phyloP scores from a whole-genome alignment of 2,888 invertebrate genomes.

The Amblyjoppa proteus region DNA sequence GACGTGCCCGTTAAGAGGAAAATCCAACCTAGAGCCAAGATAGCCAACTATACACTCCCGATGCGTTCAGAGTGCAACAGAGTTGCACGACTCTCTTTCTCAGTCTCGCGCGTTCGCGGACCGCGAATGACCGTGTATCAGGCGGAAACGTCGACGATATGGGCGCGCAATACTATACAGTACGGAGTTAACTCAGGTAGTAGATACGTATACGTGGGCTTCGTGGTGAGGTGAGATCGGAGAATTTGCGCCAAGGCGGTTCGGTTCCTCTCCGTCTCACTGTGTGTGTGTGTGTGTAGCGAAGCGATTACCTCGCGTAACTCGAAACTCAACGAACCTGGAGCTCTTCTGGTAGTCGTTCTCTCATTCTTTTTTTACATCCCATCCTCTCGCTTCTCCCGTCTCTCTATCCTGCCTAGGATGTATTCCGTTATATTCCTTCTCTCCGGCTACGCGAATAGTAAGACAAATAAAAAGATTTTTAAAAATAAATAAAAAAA shows the following conservation, averaged over 20 bases:
- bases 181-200: constrained; percentile 43
- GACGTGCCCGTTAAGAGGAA: constrained; percentile 2
- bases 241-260: background rate
- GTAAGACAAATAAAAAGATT: background rate
- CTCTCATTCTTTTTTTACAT: constrained; percentile 20
- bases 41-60: background rate
- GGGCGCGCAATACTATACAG: constrained; percentile 19
- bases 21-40: background rate
- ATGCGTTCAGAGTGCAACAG: constrained; percentile 33
- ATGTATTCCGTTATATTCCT: constrained; percentile 57
- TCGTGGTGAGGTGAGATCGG: constrained; percentile 44
- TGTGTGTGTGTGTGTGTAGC: constrained; percentile 58
- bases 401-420: constrained; percentile 14
- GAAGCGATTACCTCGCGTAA: constrained; percentile 76
- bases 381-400: background rate
- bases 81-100: background rate
- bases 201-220: constrained; percentile 37
- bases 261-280: background rate
- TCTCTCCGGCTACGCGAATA: constrained; percentile 14
- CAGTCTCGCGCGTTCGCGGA: background rate
- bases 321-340: constrained; percentile 79
- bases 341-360: constrained; percentile 54
- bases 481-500: background rate
- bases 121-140: constrained; percentile 43
- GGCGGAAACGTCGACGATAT: constrained; percentile 40